A percentile compares a stretch with the other conserved stretches of the same genome.
Evolutionary conservation across 2,888 invertebrate species (phyloP).

Genomic region (Temnothorax ravouxi): DNA sequence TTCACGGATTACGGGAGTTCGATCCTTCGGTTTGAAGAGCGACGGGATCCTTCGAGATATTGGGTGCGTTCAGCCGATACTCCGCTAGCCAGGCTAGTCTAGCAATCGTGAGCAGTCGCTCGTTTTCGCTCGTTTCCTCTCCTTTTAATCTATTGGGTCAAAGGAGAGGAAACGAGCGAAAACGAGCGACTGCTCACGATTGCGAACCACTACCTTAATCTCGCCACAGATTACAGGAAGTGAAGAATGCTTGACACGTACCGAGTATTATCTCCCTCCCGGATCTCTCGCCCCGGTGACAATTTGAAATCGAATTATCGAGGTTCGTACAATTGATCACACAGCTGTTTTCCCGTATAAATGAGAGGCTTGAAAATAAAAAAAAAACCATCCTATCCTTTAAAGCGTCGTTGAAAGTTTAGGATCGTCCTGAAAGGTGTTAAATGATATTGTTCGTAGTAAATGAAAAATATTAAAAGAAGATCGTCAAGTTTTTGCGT

Average conservation of each 20-base stretch:
- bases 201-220: not conserved
- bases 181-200: no score
- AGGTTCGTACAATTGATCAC: not conserved
- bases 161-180: no score
- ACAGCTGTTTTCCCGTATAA: not conserved
- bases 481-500: not conserved
- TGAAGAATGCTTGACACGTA: not conserved
- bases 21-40: not conserved
- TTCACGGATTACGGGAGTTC: not conserved
- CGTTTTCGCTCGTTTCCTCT: no score
- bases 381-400: not conserved
- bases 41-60: not conserved
- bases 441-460: not conserved
- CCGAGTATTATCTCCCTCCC: not conserved
- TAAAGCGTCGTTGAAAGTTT: not conserved
- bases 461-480: not conserved
- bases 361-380: not conserved
- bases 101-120: no score
- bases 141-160: no score
- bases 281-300: not conserved
- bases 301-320: conserved; percentile 3
- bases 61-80: no score
- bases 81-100: no score
- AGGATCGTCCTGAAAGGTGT: not conserved
- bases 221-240: conserved; percentile 12